phyloP scores from a whole-genome alignment of 2,888 invertebrate genomes.

The Temnothorax rugatulus region DNA sequence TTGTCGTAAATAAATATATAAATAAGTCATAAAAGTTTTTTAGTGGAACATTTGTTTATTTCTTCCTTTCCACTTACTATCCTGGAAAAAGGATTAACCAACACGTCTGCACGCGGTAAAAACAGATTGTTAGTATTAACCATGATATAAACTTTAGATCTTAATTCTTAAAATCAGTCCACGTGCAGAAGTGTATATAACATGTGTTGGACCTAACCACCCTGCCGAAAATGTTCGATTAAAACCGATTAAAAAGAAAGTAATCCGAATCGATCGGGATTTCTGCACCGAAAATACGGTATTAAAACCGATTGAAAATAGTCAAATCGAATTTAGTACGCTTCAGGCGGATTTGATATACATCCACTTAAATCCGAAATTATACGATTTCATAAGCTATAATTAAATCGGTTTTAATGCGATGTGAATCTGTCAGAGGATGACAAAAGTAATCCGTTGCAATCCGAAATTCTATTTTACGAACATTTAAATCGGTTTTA shows the following conservation, averaged over 20 bases:
- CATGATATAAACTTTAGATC: too few relatives aligned
- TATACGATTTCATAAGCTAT: not conserved
- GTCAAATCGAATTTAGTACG: not conserved
- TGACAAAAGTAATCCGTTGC: not conserved
- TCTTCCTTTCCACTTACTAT: too few relatives aligned
- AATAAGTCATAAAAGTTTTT: too few relatives aligned
- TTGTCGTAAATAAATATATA: too few relatives aligned
- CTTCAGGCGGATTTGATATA: not conserved
- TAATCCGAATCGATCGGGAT: not conserved
- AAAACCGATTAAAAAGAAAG: not conserved
- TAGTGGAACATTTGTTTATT: too few relatives aligned
- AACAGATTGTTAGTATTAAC: too few relatives aligned
- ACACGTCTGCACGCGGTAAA: too few relatives aligned
- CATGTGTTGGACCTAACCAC: too few relatives aligned
- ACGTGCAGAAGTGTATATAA: too few relatives aligned
- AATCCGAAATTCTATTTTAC: not conserved
- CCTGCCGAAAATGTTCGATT: too few relatives aligned
- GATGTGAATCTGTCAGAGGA: not conserved
- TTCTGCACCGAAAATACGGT: not conserved
- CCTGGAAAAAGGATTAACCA: too few relatives aligned
- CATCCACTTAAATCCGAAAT: not conserved
- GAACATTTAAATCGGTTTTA: not conserved
- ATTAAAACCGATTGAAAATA: slow-evolving; percentile 1
- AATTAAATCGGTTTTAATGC: not conserved
- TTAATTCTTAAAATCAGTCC: too few relatives aligned